Evolutionary conservation across 2,797 vertebrate genomes (phyloP).

Genomic region (Pipistrellus nathusii): DNA sequence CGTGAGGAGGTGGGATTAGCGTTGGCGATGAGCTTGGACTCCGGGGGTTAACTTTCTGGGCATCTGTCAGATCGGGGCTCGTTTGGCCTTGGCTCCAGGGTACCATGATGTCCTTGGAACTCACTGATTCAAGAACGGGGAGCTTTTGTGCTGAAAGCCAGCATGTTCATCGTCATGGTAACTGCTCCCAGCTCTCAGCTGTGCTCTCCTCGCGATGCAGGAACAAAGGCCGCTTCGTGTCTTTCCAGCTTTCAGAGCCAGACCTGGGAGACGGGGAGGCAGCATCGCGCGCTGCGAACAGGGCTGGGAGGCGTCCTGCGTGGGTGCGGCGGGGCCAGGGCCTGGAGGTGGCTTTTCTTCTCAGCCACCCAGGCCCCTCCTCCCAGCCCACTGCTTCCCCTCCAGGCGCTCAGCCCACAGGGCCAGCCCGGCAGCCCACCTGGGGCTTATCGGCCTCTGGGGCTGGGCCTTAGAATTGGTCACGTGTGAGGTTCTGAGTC

Average conservation of each 20-base stretch:
- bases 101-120: constrained; percentile 64
- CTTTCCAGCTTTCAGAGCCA: constrained; percentile 47
- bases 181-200: constrained; percentile 81
- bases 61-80: constrained; percentile 27
- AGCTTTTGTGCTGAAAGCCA: constrained; percentile 82
- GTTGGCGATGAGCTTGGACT: background rate
- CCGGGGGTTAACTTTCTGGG: constrained; percentile 48
- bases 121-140: constrained; percentile 62
- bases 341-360: background rate
- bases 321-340: background rate
- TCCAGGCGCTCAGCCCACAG: background rate
- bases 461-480: background rate
- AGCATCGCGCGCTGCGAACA: constrained; percentile 33
- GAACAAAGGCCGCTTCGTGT: constrained; percentile 71
- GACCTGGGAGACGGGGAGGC: background rate
- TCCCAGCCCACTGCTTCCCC: background rate
- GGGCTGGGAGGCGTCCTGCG: background rate
- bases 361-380: background rate
- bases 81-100: background rate
- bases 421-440: background rate
- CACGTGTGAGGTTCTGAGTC: constrained; percentile 1
- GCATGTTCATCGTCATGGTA: constrained; percentile 86
- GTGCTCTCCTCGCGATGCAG: constrained; percentile 74
- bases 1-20: background rate
- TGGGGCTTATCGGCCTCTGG: background rate